Base-by-base conservation (phyloP, 92 coral and sea anemone species). In the Phenganax subtilis region DNA sequence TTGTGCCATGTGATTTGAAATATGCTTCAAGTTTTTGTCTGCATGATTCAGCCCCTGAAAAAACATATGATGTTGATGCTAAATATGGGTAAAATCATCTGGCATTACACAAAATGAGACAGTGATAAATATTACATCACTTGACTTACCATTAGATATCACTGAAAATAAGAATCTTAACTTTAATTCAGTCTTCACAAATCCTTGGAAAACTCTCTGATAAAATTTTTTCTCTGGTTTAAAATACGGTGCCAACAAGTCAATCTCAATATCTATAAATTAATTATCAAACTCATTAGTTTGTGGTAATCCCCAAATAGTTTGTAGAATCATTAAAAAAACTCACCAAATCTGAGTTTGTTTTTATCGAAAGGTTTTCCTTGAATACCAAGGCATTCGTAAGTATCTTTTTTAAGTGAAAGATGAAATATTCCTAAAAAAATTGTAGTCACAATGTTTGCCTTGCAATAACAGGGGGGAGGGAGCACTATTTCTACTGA, bases 361-460 rank as follows among this genome's bases (percentile, higher is more conserved):
- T 91, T 91, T 64, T 91, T 90, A 71, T 90, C 87, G 73, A 97
- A 94, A 55, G 87, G 89, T 76, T 94, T 94, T 30, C 98, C 98
- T 62, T 88, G 88, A 20, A 91, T 80, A 15, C 98, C 98, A 25
- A 94, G 87, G 65, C 89, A 90, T 75, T 94, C 98, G 72, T 94
- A 94, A 7, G 92, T 90, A 72, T 94, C 98, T 86, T 94, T 94
- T 73, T 89, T 90, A 67, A 94, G 81, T n/a, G 98, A 89, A 47
- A 94, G 88, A 59, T 88, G 75, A 71, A 94, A 85, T 10, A 82
- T 64, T 81, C 98, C 98, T 94, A 65, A 70, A 79, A 79, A 28
- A 27, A 47, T 30, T 0, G 2, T 54, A 44, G 8, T 55, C 29
- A 58, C 47, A 57, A 20, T 76, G 51, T 55, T 67, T 28, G 16